A percentile compares a stretch with the other conserved stretches of the same genome.
Conservation (phyloP, 2,888 invertebrate species). For the Xanthorhoe designata region DNA sequence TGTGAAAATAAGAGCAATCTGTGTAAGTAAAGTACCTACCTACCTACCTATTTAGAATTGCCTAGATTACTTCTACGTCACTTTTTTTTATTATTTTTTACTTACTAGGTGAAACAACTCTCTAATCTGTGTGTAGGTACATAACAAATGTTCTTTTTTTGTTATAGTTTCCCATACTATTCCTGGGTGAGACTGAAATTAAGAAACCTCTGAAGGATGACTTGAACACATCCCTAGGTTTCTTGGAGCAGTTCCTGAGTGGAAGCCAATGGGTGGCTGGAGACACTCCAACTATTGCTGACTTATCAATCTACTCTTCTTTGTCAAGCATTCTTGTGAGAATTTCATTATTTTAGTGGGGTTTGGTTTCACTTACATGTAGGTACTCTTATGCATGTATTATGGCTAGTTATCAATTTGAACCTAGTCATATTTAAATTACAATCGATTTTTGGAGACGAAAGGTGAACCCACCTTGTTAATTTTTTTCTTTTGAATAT, state of each 20-base stretch:
- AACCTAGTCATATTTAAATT: too few species aligned
- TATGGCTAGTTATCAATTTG: too few species aligned
- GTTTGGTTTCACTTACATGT: neutral
- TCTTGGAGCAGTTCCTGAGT: conserved; percentile 85
- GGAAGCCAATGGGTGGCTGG: conserved; percentile 87
- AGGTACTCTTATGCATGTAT: too few species aligned
- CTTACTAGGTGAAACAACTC: too few species aligned
- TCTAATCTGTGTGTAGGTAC: too few species aligned
- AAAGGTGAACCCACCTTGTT: too few species aligned
- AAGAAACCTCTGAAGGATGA: conserved; percentile 81
- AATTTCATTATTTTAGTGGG: conserved; percentile 12
- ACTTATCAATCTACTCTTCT: conserved; percentile 86
- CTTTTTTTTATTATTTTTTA: too few species aligned
- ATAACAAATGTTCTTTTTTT: conserved; percentile 22
- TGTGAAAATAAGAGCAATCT: conserved; percentile 87
- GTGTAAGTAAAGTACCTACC: conserved; percentile 75
- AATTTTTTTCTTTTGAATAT: too few species aligned
- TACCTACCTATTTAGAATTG: too few species aligned
- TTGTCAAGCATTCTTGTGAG: conserved; percentile 84
- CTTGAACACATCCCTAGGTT: conserved; percentile 85
- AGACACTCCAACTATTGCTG: conserved; percentile 87
- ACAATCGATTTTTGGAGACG: too few species aligned
- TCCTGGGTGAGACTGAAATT: conserved; percentile 84
- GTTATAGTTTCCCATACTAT: conserved; percentile 86
- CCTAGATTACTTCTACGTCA: too few species aligned